Base-by-base conservation (phyloP, 2,113 vertebrate species). In the Stigmatopora nigra region DNA sequence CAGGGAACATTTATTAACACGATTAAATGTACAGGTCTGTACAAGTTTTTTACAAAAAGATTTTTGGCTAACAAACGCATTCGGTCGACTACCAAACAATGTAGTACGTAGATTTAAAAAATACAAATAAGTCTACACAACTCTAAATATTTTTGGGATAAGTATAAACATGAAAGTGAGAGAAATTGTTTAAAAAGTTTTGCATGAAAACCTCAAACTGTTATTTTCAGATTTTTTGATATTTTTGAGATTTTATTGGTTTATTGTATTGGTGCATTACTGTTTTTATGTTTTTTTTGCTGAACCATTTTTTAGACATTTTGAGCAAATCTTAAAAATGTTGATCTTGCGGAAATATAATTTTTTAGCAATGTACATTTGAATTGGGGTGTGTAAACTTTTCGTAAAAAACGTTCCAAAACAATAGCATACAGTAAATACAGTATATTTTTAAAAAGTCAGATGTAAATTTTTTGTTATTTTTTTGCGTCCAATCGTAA, bases 41-140 rank as follows among this genome's bases (percentile, higher is more conserved):
- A 90, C 88, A 90, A 72, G 63, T 78, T 67, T 80, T 82, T 88
- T 88, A 87, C 79, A 88, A 75, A 78, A 64, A 57, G 62, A 55
- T 80, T 67, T 7, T 64, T 55, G 61, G 51, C 63, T 61, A 15
- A 47, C 36, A 60, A 60, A 38, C 11, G 1, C 16, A 1, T 46
- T 19, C 31, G 12, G 17, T 45, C 25, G 56, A 47, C 61, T 70
- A 75, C 71, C 49, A 69, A 69, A 83, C 64, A 58, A 64, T 31
- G 25, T 31, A 25, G 5, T 77, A 81, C 79, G 82, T 82, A 20
- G 52, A 25, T 15, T 31, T 31, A 31, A 31, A 31, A 31, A 31
- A 25, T 15, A 25, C 15, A 56, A 56, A 25, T 15, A 25, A 31
- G 53, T 56, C 6, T 8, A 56, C 53, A 56, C 53, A 56, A 13